Evolutionary conservation across 1,140 invertebrate genomes (phyloP), one percentile per base, ranked within the genome.

Genomic region (Drosophila parvula): DNA sequence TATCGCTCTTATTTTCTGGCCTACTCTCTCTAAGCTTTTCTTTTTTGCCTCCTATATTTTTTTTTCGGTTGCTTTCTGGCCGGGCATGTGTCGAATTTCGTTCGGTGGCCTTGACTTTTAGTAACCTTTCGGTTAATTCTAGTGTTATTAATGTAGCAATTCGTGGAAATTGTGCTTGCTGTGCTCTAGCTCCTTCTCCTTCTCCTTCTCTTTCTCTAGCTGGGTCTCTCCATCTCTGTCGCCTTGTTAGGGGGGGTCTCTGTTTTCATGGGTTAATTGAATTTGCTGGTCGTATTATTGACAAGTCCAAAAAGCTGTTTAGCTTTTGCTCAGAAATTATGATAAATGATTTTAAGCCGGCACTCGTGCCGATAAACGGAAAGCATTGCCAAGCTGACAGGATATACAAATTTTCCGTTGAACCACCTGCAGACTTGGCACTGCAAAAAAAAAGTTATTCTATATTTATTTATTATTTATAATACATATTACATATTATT

Each of bases 61-160:
- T 38, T 28, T 18, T 34, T 30, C 28, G 18, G 11, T 38, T n/a
- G 27, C n/a, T 27, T 55, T 60, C 48, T 34, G 34, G 48, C 45
- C n/a, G 60, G 75, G 68, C 69, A 68, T 86, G 82, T 86, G 81
- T 78, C 78, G 78, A 80, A 69, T 84, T 85, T 84, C 67, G 57
- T 55, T 41, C 18, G 44, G 48, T 75, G 84, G 80, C 84, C 84
- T 89, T 89, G 84, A 89, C 84, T 89, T 88, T 89, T 71, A 89
- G 84, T 89, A 89, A 89, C 84, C 84, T 89, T 79, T 78, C 79
- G 71, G 69, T 78, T 83, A 88, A 88, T 80, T 89, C 81, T 88
- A 88, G 84, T 86, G 81, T 84, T 84, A 89, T 89, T 89, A 89
- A 89, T 88, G 83, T 60, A 48, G 63, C 60, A 83, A 67, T 84